Evolutionary conservation across 2,113 vertebrate genomes (phyloP).

Genomic region (Ptyas mucosa): DNA sequence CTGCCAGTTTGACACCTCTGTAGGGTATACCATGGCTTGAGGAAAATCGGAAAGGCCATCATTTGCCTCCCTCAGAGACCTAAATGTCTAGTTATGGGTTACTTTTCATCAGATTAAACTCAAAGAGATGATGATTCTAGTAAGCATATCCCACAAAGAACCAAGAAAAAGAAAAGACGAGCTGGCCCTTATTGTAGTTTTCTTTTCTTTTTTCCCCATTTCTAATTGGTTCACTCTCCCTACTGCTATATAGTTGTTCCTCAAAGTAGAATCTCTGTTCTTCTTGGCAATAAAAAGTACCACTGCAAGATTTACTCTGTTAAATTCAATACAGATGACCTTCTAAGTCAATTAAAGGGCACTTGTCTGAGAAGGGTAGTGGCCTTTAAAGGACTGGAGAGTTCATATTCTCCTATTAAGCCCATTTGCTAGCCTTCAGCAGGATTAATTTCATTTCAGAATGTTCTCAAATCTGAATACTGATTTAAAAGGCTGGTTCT

Average conservation of each 20-base stretch:
- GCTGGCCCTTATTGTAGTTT: conserved; percentile 15
- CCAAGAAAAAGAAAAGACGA: not conserved
- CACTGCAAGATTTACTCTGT: conserved; percentile 10
- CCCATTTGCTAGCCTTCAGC: conserved; percentile 20
- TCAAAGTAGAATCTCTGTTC: conserved; percentile 45
- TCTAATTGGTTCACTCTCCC: conserved; percentile 39
- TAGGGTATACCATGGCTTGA: not conserved
- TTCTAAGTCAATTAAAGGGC: conserved; percentile 57
- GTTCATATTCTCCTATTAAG: conserved; percentile 32
- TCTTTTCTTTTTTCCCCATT: not conserved
- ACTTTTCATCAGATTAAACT: conserved; percentile 3
- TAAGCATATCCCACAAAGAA: conserved; percentile 10
- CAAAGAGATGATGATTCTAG: conserved; percentile 13
- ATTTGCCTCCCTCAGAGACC: not conserved
- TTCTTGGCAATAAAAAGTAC: conserved; percentile 34
- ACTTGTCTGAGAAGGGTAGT: conserved; percentile 48
- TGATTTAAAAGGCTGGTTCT: not conserved
- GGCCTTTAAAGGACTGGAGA: conserved; percentile 48
- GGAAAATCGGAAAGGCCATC: not conserved
- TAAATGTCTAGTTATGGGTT: not conserved
- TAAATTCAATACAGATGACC: conserved; percentile 44
- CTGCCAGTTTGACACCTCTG: too few species aligned
- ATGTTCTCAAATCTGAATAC: not conserved
- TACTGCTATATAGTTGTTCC: not conserved
- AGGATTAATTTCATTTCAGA: conserved; percentile 44